Evolutionary conservation across 2,888 invertebrate genomes (phyloP).

Genomic region (Eurytoma adleriae): DNA sequence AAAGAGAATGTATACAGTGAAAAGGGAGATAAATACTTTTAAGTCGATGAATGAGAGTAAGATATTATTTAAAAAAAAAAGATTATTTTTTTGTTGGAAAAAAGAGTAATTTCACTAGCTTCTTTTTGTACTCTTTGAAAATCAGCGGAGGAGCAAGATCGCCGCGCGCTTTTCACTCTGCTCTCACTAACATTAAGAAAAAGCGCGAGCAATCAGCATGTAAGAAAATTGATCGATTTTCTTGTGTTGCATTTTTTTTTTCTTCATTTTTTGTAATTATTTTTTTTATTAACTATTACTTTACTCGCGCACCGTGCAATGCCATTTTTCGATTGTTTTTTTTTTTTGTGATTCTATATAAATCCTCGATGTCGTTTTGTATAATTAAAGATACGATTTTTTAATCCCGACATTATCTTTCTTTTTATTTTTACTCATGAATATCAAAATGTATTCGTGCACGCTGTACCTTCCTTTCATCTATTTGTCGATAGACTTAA

Average conservation of each 20-base stretch:
- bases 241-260: conserved; percentile 32
- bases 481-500: conserved; percentile 44
- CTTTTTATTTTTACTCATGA: conserved; percentile 54
- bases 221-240: conserved; percentile 46
- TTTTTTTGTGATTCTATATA: conserved; percentile 61
- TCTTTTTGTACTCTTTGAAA: conserved; percentile 53
- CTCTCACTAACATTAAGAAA: conserved; percentile 40
- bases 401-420: conserved; percentile 57
- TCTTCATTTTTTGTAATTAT: conserved; percentile 20
- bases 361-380: conserved; percentile 63
- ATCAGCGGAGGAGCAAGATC: conserved; percentile 40
- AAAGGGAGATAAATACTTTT: conserved; percentile 32
- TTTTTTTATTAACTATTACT: conserved; percentile 41
- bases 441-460: conserved; percentile 63
- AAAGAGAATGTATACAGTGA: conserved; percentile 44
- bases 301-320: conserved; percentile 60
- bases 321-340: conserved; percentile 57
- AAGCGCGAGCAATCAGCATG: conserved; percentile 41
- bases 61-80: neutral
- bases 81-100: conserved; percentile 2
- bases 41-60: conserved; percentile 15
- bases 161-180: conserved; percentile 37
- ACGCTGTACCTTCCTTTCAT: conserved; percentile 39
- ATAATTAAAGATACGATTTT: conserved; percentile 62
- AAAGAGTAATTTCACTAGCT: conserved; percentile 47